Percentiles rank a stretch among this genome's conserved stretches.
These are phyloP conservation scores for Oreochromis grahami DNA, from an alignment of 2,797 vertebrate genomes.

Conservation along the genomic window DNA sequence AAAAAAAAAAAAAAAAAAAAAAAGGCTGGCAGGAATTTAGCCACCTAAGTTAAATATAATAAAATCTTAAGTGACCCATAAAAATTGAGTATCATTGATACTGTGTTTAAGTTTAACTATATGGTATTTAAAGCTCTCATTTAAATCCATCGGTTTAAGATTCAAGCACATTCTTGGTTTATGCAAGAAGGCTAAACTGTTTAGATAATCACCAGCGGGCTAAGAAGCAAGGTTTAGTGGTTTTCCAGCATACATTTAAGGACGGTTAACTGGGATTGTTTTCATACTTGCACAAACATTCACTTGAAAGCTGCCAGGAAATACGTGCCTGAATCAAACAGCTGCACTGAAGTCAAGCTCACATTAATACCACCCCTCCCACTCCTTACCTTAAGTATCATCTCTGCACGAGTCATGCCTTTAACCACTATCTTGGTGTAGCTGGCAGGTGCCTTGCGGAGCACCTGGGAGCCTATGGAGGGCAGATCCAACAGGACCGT, in stretches of 20 bases:
- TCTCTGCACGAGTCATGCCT: conserved; percentile 99
- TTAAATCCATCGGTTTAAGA: conserved; percentile 17
- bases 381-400: conserved; percentile 96
- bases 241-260: conserved; percentile 27
- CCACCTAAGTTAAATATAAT: conserved; percentile 38
- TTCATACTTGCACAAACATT: neutral
- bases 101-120: conserved; percentile 26
- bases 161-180: conserved; percentile 11
- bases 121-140: conserved; percentile 22
- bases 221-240: neutral
- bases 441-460: conserved; percentile 96
- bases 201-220: conserved; percentile 2
- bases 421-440: conserved; percentile 99
- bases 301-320: neutral
- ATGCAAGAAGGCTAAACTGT: conserved; percentile 29
- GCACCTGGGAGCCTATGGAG: conserved; percentile 96
- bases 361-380: neutral
- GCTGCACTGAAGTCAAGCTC: neutral
- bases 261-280: neutral
- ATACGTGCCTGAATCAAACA: neutral
- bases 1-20: neutral
- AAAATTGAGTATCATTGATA: conserved; percentile 19
- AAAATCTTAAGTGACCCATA: conserved; percentile 39
- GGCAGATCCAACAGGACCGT: conserved; percentile 94
- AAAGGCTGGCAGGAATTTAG: conserved; percentile 4